A percentile compares a stretch with the other conserved stretches of the same genome.
Evolutionary conservation across 2,888 invertebrate species (phyloP).

Genomic region (Meteorus colon): DNA sequence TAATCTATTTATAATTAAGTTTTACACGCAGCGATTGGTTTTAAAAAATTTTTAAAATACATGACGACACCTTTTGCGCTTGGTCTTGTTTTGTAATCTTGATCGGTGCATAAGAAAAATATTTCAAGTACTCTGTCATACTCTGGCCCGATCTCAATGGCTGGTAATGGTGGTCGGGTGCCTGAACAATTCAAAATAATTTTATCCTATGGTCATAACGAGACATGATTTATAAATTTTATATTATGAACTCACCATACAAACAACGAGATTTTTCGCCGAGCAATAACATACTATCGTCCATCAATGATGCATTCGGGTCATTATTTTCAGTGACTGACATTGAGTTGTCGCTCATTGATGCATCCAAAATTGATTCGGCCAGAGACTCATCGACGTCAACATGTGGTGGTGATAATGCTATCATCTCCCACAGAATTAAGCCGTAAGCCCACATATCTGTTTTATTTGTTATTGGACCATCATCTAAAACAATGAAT

Average conservation of each 20-base stretch:
- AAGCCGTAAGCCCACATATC: constrained; percentile 89
- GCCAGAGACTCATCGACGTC: constrained; percentile 58
- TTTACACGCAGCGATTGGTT: constrained; percentile 42
- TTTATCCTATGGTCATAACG: constrained; percentile 1
- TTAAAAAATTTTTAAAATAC: constrained; percentile 71
- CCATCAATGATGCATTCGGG: constrained; percentile 51
- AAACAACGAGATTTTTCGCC: constrained; percentile 46
- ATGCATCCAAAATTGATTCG: constrained; percentile 49
- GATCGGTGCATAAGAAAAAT: constrained; percentile 83
- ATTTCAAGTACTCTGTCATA: constrained; percentile 81
- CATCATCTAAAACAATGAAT: constrained; percentile 65
- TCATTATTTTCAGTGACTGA: constrained; percentile 50
- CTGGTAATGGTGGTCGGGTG: constrained; percentile 82
- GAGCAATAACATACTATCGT: constrained; percentile 56
- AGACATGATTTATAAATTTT: background rate
- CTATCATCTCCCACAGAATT: constrained; percentile 87
- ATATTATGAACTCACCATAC: constrained; percentile 54
- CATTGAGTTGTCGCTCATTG: constrained; percentile 47
- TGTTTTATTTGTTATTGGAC: constrained; percentile 80
- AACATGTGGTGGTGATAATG: constrained; percentile 81
- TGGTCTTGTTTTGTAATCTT: constrained; percentile 77
- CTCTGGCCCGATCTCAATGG: constrained; percentile 76
- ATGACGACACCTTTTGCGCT: constrained; percentile 76
- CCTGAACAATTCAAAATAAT: constrained; percentile 73
- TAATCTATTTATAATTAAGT: constrained; percentile 30